A percentile compares a stretch with the other conserved stretches of the same genome.
phyloP scores from a whole-genome alignment of 2,888 invertebrate species.

The Dynastes tityus region DNA sequence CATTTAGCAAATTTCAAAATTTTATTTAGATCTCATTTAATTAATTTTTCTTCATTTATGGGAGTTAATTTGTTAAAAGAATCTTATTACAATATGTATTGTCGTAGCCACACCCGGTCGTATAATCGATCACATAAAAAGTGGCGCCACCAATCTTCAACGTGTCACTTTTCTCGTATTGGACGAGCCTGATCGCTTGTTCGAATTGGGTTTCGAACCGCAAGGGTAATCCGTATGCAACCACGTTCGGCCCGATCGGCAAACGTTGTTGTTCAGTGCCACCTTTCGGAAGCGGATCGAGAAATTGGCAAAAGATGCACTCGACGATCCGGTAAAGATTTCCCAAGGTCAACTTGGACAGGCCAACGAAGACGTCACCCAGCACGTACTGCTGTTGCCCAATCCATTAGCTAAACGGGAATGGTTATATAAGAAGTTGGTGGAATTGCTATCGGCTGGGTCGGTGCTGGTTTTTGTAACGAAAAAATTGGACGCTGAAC shows the following conservation, averaged over 20 bases:
- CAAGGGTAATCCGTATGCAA: constrained; percentile 98
- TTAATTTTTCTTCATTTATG: too few species aligned
- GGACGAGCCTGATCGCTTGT: constrained; percentile 99
- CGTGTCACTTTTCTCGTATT: constrained; percentile 96
- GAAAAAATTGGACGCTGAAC: constrained; percentile 95
- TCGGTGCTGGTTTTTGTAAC: constrained; percentile 98
- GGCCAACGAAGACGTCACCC: constrained; percentile 95
- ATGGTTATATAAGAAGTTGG: constrained; percentile 91
- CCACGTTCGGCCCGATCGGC: constrained; percentile 96
- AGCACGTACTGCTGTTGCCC: constrained; percentile 87
- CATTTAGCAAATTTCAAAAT: too few species aligned
- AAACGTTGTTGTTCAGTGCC: constrained; percentile 96
- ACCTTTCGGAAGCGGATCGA: constrained; percentile 96
- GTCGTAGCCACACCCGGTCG: constrained; percentile 94
- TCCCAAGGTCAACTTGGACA: constrained; percentile 96
- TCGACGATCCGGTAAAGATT: constrained; percentile 95
- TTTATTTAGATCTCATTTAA: too few species aligned
- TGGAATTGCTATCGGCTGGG: constrained; percentile 92
- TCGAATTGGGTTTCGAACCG: constrained; percentile 94
- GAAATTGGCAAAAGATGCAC: constrained; percentile 92
- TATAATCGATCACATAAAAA: constrained; percentile 98
- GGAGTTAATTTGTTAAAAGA: too few species aligned
- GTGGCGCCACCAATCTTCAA: constrained; percentile 93
- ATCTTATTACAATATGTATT: constrained; percentile 62
- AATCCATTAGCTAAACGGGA: constrained; percentile 91